A percentile compares a stretch with the other conserved stretches of the same genome.
These are phyloP conservation scores for Diacarnus erythraeanus DNA, from an alignment of 37 sponge, comb jelly and placozoan species.

Conservation along the genomic window DNA sequence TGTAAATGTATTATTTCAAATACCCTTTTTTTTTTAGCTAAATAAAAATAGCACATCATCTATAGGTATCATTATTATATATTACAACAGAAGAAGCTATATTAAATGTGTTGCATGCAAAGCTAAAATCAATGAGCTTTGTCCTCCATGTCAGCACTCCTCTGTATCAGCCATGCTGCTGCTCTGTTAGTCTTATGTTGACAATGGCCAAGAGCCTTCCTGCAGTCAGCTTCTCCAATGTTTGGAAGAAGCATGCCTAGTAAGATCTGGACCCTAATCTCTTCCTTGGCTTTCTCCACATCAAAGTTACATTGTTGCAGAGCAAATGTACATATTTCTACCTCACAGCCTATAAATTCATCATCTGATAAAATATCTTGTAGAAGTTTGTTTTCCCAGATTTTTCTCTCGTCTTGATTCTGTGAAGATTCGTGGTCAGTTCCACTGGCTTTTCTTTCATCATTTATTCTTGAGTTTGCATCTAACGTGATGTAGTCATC, in stretches of 20 bases:
- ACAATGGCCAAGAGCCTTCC: conserved; percentile 60
- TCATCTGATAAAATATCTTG: not conserved
- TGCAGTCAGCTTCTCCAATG: conserved; percentile 40
- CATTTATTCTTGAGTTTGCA: not conserved
- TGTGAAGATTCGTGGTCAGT: not conserved
- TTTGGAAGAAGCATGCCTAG: conserved; percentile 45
- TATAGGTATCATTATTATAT: not conserved
- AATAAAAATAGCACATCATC: too few species aligned
- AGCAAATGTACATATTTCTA: conserved; percentile 19
- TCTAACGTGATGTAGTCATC: too few species aligned
- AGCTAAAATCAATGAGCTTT: not conserved
- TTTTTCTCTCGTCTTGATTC: too few species aligned
- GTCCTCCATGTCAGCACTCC: conserved; percentile 13
- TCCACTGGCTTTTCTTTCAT: not conserved
- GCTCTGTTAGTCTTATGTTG: conserved; percentile 63
- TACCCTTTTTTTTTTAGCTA: not conserved
- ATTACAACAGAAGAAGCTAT: not conserved
- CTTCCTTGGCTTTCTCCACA: conserved; percentile 27
- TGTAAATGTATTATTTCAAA: not conserved
- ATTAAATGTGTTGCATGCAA: not conserved
- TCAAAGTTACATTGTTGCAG: conserved; percentile 13
- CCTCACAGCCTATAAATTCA: conserved; percentile 16
- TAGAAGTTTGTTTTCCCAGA: not conserved
- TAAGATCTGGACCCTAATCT: conserved; percentile 48
- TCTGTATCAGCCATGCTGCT: conserved; percentile 65